Percentiles rank a stretch among this genome's conserved stretches.
These are phyloP conservation scores for Scaptodrosophila lebanonensis DNA, from an alignment of 1,140 invertebrate species.

Conservation along the genomic window DNA sequence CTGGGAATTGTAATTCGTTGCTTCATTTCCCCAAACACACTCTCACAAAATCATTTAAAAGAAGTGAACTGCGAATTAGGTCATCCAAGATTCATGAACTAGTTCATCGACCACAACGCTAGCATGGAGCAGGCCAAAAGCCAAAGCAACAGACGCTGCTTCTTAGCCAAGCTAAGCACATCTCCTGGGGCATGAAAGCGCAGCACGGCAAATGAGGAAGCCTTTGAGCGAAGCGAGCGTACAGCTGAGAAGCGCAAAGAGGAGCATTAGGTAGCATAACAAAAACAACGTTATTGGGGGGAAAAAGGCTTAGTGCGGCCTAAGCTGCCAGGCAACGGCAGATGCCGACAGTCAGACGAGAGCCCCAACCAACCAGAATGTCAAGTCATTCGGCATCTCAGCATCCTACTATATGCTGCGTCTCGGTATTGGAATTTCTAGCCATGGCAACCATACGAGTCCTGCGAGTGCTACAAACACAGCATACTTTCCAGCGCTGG, in stretches of 20 bases:
- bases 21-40: no score
- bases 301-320: constrained; percentile 65
- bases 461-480: neutral
- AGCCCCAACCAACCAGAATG: neutral
- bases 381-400: constrained; percentile 23
- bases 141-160: constrained; percentile 33
- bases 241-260: neutral
- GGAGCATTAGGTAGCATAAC: constrained; percentile 22
- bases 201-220: constrained; percentile 16
- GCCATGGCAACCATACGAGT: constrained; percentile 62
- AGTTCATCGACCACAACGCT: constrained; percentile 9
- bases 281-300: constrained; percentile 53
- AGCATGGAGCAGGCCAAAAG: constrained; percentile 12
- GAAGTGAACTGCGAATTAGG: no score
- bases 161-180: constrained; percentile 50
- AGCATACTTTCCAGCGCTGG: constrained; percentile 21
- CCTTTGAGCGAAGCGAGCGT: constrained; percentile 26
- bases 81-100: no score
- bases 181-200: constrained; percentile 23
- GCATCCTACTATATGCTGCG: no score
- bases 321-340: constrained; percentile 35
- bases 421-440: constrained; percentile 42
- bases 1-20: no score
- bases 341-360: constrained; percentile 4
- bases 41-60: no score